Conservation (phyloP, 2,797 vertebrate species). For the Aplochiton taeniatus region DNA sequence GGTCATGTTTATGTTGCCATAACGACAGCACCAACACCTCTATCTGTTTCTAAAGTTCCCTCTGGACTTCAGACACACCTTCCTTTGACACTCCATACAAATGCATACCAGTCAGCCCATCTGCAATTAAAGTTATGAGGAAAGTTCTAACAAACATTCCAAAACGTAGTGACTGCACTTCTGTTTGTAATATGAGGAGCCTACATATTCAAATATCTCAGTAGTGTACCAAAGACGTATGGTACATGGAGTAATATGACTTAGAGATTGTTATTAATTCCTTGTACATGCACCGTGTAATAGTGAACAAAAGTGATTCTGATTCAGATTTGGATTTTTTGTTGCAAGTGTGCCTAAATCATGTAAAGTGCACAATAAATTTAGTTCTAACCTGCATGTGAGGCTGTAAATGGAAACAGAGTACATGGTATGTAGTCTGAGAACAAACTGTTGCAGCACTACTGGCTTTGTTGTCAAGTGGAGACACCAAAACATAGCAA, state of each 20-base stretch:
- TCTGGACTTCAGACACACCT: constrained; percentile 61
- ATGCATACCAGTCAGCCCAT: constrained; percentile 30
- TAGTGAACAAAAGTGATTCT: no score
- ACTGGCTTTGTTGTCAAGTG: constrained; percentile 64
- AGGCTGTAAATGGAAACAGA: constrained; percentile 34
- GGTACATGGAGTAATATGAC: no score
- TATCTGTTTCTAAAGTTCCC: constrained; percentile 46
- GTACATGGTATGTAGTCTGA: constrained; percentile 31
- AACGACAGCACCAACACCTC: constrained; percentile 63
- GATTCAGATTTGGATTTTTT: no score
- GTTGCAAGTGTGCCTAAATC: no score
- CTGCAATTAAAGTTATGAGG: constrained; percentile 51
- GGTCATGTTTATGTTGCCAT: constrained; percentile 66
- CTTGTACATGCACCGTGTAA: no score
- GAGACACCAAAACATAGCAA: constrained; percentile 76
- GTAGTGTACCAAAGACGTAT: no score
- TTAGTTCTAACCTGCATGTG: constrained; percentile 21
- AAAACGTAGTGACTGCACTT: constrained; percentile 38
- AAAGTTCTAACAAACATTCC: constrained; percentile 46
- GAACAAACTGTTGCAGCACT: constrained; percentile 51
- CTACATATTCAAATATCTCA: no score
- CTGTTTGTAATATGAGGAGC: constrained; percentile 40
- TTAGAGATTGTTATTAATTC: no score
- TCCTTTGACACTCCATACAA: constrained; percentile 59
- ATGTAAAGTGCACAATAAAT: no score